These are phyloP conservation scores for Anhinga anhinga DNA, from an alignment of 2,113 vertebrate genomes.

Conservation along the genomic window DNA sequence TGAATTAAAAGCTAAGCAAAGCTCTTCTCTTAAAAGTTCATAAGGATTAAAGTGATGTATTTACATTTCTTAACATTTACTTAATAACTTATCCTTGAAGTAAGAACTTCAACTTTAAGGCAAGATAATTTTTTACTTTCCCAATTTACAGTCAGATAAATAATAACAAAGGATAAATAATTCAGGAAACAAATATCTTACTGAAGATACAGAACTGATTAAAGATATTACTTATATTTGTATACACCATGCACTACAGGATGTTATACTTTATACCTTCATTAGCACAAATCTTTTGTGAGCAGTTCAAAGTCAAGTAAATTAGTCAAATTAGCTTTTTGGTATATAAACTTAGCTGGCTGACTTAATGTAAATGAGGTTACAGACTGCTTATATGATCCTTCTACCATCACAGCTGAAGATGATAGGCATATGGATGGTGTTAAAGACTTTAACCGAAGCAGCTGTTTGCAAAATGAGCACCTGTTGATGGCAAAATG, in stretches of 20 bases:
- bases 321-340: not conserved
- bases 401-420: not conserved
- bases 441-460: conserved; percentile 14
- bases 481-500: conserved; percentile 1
- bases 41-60: not conserved
- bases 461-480: conserved; percentile 31
- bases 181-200: not conserved
- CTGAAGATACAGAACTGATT: not conserved
- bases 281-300: not conserved
- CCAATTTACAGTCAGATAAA: not conserved
- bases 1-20: not conserved
- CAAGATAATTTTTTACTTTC: not conserved
- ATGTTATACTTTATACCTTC: not conserved
- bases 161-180: not conserved
- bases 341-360: not conserved
- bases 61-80: not conserved
- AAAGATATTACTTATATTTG: not conserved
- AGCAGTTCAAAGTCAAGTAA: not conserved
- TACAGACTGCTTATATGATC: not conserved
- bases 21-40: not conserved
- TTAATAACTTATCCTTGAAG: not conserved
- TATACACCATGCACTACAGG: not conserved
- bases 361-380: not conserved
- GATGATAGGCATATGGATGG: not conserved
- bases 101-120: not conserved